phyloP scores from a whole-genome alignment of 2,888 invertebrate genomes.

The Drosophila mulleri region DNA sequence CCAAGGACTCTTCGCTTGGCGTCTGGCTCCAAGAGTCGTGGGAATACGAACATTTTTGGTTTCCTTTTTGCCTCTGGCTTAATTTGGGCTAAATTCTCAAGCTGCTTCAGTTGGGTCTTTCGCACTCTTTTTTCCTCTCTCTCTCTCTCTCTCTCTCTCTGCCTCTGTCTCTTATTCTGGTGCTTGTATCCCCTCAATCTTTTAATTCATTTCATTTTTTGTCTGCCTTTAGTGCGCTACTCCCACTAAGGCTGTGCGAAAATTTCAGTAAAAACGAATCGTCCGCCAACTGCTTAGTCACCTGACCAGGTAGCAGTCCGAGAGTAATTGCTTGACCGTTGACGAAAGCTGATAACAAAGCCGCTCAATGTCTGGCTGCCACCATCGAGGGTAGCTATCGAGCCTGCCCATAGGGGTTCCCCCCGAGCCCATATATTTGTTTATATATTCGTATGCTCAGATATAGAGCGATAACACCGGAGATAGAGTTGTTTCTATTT shows the following conservation, averaged over 20 bases:
- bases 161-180: background rate
- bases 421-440: background rate
- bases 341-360: slow-evolving; percentile 45
- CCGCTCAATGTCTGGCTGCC: slow-evolving; percentile 28
- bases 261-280: slow-evolving; percentile 24
- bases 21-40: slow-evolving; percentile 68
- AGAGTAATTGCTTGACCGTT: slow-evolving; percentile 37
- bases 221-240: slow-evolving; percentile 25
- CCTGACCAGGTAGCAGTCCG: slow-evolving; percentile 46
- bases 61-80: slow-evolving; percentile 24
- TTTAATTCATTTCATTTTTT: slow-evolving; percentile 37
- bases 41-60: slow-evolving; percentile 46
- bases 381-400: slow-evolving; percentile 1
- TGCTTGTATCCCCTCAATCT: slow-evolving; percentile 63
- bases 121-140: background rate
- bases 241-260: slow-evolving; percentile 50
- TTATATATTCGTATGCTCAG: background rate
- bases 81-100: slow-evolving; percentile 50
- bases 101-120: slow-evolving; percentile 22
- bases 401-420: slow-evolving; percentile 8
- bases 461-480: slow-evolving; percentile 25
- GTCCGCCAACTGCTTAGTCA: slow-evolving; percentile 43
- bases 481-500: slow-evolving; percentile 27
- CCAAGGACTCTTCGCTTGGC: slow-evolving; percentile 61
- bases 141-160: background rate